Evolutionary conservation across 1,140 invertebrate genomes (phyloP), one percentile per base, ranked within the genome.

Genomic region (Halesus radiatus): DNA sequence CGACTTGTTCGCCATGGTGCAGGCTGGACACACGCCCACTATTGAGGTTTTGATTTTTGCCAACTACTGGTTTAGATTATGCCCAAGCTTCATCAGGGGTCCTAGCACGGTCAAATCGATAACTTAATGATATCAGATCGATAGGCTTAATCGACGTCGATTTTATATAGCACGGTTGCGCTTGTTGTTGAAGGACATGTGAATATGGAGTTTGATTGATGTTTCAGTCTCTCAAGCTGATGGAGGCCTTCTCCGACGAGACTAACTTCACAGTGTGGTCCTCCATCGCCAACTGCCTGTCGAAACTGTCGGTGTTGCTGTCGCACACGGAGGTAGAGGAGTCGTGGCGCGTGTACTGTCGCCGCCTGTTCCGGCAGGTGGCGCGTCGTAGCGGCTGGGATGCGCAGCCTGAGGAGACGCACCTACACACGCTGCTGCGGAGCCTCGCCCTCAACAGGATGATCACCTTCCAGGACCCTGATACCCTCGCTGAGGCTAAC

Each of bases 191-290:
- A n/a, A n/a, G n/a, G n/a, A n/a, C n/a, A n/a, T n/a, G n/a, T n/a
- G n/a, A n/a, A n/a, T n/a, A n/a, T n/a, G n/a, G n/a, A 29, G 5
- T 29, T 29, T 29, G 26, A 29, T 29, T n/a, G n/a, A 32, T 32
- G 80, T 86, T 85, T 64, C 85, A 90, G 88, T 89, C 90, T 0
- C 82, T 92, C 10, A 92, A 93, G 84, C 88, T 96, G 6, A 92
- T 95, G 75, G 90, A 94, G 81, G 94, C 96, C 0, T 98, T 95
- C 87, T 91, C 92, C 72, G 92, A 95, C 81, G 97, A 99, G 87
- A 94, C 94, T n/a, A 95, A 97, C 87, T 98, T 96, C 87, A 97
- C 96, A 0, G 97, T 98, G 0, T 98, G 97, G 97, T 94, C 92
- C 1, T 95, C 94, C 13, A 95, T 99, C 80, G 92, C 92, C n/a